Percentiles rank a stretch among this genome's conserved stretches.
Conservation (phyloP, 30 jellyfish, hydroid and myxozoan genomes). For the Calvadosia cruxmelitensis region DNA sequence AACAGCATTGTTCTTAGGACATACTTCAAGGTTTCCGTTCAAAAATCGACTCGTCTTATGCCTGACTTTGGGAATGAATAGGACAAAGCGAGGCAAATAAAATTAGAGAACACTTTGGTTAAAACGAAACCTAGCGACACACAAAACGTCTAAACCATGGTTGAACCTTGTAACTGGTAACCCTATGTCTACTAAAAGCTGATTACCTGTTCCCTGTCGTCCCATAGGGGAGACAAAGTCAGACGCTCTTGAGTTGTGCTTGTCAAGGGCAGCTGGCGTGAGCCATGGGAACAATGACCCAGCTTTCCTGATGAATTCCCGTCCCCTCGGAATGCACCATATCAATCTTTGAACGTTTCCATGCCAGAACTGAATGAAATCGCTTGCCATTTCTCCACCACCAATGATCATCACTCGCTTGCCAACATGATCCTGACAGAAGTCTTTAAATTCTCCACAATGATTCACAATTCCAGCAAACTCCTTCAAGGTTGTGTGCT, state of each 20-base stretch:
- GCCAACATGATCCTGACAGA: conserved; percentile 28
- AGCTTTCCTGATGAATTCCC: conserved; percentile 68
- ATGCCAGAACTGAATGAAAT: conserved; percentile 59
- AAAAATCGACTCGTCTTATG: no score
- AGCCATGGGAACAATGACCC: conserved; percentile 69
- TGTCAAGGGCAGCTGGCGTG: conserved; percentile 80
- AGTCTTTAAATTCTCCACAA: conserved; percentile 60
- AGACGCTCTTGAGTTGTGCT: conserved; percentile 73
- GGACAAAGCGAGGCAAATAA: no score
- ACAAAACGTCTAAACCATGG: no score
- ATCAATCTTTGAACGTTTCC: conserved; percentile 30
- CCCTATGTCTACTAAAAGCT: no score
- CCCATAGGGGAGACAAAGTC: conserved; percentile 51
- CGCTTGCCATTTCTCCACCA: conserved; percentile 94
- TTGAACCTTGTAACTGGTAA: no score
- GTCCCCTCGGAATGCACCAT: conserved; percentile 94
- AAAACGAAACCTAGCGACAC: no score
- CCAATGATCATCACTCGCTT: conserved; percentile 51
- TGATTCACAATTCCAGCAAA: conserved; percentile 56
- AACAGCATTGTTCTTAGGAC: no score
- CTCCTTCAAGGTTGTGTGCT: conserved; percentile 19
- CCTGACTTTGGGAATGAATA: no score
- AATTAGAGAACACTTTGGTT: no score
- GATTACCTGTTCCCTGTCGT: conserved; percentile 77
- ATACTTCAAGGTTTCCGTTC: no score